A percentile compares a stretch with the other conserved stretches of the same genome.
These are phyloP conservation scores for Drepana arcuata DNA, from an alignment of 1,140 invertebrate species.

Conservation along the genomic window DNA sequence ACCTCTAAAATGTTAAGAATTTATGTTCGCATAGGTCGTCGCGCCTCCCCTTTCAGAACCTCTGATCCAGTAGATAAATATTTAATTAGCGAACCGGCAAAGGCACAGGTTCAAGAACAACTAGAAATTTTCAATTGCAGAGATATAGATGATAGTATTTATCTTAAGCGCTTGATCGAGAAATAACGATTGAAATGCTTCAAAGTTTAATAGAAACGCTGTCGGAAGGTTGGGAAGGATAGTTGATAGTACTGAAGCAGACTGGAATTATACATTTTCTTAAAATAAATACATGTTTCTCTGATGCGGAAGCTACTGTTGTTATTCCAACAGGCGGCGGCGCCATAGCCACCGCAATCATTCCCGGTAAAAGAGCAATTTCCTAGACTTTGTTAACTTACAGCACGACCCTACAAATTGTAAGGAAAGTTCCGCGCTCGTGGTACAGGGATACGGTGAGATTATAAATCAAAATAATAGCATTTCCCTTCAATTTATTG, in stretches of 20 bases:
- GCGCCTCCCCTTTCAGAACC: no score
- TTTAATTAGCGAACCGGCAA: no score
- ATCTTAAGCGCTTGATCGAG: no score
- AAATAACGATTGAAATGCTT: no score
- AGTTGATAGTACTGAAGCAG: constrained; percentile 27
- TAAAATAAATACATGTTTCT: constrained; percentile 53
- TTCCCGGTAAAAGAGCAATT: constrained; percentile 48
- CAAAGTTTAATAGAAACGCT: no score
- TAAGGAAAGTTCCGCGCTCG: constrained; percentile 28
- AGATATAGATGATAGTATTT: no score
- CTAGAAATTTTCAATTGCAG: no score
- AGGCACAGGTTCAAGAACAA: no score
- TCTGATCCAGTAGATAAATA: no score
- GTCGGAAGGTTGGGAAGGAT: no score
- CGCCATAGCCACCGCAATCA: constrained; percentile 54
- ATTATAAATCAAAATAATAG: constrained; percentile 49
- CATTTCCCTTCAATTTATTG: constrained; percentile 30
- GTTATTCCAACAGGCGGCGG: constrained; percentile 36
- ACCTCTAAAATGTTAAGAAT: no score
- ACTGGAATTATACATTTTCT: constrained; percentile 44
- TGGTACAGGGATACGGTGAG: constrained; percentile 31
- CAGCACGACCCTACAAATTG: constrained; percentile 40
- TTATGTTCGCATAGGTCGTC: no score
- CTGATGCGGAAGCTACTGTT: constrained; percentile 47
- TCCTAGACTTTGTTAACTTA: constrained; percentile 37